Evolutionary conservation across 2,888 invertebrate genomes (phyloP).

Genomic region (Phymatocera aterrima): DNA sequence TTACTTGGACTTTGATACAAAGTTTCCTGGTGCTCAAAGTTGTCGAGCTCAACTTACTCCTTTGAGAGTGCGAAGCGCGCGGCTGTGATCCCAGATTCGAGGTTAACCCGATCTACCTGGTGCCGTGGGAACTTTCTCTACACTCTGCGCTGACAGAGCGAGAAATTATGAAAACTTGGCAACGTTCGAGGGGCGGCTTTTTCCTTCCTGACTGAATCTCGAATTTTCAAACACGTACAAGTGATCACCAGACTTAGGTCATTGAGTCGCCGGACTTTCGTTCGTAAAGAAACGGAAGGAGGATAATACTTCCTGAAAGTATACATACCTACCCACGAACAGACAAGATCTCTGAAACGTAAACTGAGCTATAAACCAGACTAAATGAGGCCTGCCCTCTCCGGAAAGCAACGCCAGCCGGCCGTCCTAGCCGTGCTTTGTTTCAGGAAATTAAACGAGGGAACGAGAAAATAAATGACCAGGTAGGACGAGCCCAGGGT

Average conservation of each 20-base stretch:
- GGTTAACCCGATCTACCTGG: neutral
- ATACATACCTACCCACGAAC: slow-evolving; percentile 7
- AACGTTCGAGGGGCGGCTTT: neutral
- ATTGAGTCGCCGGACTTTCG: no score
- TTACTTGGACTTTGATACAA: slow-evolving; percentile 27
- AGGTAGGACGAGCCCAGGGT: slow-evolving; percentile 19
- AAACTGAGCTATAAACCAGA: slow-evolving; percentile 40
- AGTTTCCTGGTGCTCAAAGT: neutral
- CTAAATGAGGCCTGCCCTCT: slow-evolving; percentile 39
- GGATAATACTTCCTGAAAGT: neutral
- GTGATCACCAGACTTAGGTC: no score
- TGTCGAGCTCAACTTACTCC: slow-evolving; percentile 7
- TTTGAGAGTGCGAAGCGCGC: neutral
- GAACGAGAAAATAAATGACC: slow-evolving; percentile 44
- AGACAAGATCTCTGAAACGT: slow-evolving; percentile 35
- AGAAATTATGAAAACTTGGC: neutral
- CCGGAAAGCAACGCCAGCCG: slow-evolving; percentile 29
- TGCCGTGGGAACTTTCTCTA: neutral
- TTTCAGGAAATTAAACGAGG: slow-evolving; percentile 46
- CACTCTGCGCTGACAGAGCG: neutral
- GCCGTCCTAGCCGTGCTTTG: slow-evolving; percentile 20
- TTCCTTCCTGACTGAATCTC: no score
- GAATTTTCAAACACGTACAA: no score
- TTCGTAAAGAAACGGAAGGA: no score
- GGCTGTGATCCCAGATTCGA: neutral